phyloP scores from a whole-genome alignment of 2,888 invertebrate species.

The Dolomedes plantarius region DNA sequence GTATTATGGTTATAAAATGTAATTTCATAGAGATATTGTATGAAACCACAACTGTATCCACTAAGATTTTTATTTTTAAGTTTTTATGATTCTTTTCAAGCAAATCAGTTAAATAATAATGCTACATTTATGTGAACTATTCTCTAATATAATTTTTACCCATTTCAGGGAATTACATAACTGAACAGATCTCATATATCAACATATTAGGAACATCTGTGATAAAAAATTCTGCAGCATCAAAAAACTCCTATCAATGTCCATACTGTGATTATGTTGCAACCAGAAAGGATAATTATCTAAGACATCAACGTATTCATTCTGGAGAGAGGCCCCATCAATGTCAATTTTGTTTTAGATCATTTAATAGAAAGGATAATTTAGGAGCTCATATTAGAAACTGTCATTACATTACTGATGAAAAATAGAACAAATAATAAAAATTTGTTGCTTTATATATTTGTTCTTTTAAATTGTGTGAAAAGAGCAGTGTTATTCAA shows the following conservation, averaged over 20 bases:
- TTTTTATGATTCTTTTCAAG: too few species aligned
- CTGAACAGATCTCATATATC: background rate
- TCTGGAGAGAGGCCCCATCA: slow-evolving; percentile 13
- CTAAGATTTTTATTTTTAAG: too few species aligned
- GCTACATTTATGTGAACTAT: too few species aligned
- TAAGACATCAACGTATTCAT: background rate
- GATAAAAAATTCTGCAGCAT: background rate
- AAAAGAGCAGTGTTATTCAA: too few species aligned
- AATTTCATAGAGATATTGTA: too few species aligned
- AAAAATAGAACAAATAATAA: background rate
- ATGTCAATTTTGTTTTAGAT: slow-evolving; percentile 10
- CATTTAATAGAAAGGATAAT: slow-evolving; percentile 27
- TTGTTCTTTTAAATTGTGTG: background rate
- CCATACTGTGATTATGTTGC: slow-evolving; percentile 1
- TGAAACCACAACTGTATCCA: too few species aligned
- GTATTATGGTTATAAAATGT: too few species aligned
- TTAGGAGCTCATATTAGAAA: slow-evolving; percentile 3
- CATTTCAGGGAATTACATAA: background rate
- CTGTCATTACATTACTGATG: background rate
- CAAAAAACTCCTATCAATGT: background rate
- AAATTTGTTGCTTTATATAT: background rate
- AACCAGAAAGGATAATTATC: background rate
- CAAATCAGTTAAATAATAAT: too few species aligned
- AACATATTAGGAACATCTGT: background rate
- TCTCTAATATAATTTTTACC: background rate